These are phyloP conservation scores for Oligia strigilis DNA, from an alignment of 2,888 invertebrate species.

Conservation along the genomic window DNA sequence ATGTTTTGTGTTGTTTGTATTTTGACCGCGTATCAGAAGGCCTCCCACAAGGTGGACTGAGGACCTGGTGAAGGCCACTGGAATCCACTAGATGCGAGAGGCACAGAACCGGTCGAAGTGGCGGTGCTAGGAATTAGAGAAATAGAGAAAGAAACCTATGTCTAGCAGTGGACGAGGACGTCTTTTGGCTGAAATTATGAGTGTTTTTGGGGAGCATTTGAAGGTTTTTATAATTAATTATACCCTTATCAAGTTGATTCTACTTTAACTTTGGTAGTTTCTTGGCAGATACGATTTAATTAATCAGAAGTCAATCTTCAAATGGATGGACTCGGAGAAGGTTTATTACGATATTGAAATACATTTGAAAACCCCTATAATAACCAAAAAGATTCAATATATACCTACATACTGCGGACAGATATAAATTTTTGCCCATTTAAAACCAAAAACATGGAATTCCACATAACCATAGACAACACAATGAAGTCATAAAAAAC, in stretches of 20 bases:
- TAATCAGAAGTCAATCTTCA: neutral
- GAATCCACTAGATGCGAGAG: neutral
- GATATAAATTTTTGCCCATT: neutral
- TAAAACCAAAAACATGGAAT: conserved; percentile 9
- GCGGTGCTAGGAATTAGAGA: neutral
- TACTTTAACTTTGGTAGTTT: neutral
- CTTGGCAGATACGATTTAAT: neutral
- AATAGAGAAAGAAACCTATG: too few relatives aligned
- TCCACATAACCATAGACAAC: conserved; percentile 8
- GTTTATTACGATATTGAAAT: neutral
- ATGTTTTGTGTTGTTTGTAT: neutral
- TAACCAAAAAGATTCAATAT: neutral
- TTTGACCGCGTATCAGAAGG: neutral
- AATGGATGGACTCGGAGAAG: too few relatives aligned
- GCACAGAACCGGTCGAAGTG: neutral
- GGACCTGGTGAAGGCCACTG: neutral
- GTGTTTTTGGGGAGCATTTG: neutral
- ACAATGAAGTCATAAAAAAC: conserved; percentile 38
- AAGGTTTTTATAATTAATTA: neutral
- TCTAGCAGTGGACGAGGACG: neutral
- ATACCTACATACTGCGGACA: neutral
- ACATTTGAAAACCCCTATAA: too few relatives aligned
- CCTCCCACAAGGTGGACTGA: neutral
- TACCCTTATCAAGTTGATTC: neutral
- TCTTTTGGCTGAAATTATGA: too few relatives aligned